phyloP scores from a whole-genome alignment of 2,113 vertebrate genomes.

The Gymnobelideus leadbeateri region DNA sequence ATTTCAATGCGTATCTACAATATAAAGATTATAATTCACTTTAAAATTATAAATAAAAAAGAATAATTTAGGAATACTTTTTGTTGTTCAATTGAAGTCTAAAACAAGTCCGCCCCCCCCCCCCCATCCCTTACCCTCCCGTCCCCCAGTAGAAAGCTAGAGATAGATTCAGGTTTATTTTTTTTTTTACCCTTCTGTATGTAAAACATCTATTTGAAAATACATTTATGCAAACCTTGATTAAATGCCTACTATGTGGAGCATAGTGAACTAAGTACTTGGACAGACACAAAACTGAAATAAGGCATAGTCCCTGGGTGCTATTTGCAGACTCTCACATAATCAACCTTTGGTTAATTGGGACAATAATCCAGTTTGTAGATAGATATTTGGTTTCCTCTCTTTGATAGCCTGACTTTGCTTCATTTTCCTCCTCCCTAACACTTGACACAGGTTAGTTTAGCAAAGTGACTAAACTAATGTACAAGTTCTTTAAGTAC shows the following conservation, averaged over 20 bases:
- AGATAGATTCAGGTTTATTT: background rate
- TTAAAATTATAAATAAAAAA: background rate
- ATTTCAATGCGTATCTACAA: slow-evolving; percentile 14
- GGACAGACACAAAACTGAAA: background rate
- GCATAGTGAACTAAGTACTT: background rate
- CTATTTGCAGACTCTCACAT: background rate
- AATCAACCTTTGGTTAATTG: background rate
- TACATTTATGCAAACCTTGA: background rate
- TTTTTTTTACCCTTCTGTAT: background rate
- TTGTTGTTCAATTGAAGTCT: background rate
- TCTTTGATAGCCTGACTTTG: background rate
- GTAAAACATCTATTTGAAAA: background rate
- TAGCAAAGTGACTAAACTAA: background rate
- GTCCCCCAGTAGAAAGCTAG: background rate
- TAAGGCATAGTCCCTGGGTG: background rate
- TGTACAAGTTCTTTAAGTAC: background rate
- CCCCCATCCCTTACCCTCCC: no score
- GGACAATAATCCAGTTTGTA: background rate
- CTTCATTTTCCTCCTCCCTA: background rate
- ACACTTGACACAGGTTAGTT: background rate
- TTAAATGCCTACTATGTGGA: background rate
- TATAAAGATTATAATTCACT: slow-evolving; percentile 1
- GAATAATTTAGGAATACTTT: background rate
- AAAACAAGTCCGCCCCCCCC: background rate
- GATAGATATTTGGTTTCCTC: background rate